Percentiles rank a stretch among this genome's conserved stretches.
Conservation (phyloP, 2,113 vertebrate species). For the Sylvia atricapilla region DNA sequence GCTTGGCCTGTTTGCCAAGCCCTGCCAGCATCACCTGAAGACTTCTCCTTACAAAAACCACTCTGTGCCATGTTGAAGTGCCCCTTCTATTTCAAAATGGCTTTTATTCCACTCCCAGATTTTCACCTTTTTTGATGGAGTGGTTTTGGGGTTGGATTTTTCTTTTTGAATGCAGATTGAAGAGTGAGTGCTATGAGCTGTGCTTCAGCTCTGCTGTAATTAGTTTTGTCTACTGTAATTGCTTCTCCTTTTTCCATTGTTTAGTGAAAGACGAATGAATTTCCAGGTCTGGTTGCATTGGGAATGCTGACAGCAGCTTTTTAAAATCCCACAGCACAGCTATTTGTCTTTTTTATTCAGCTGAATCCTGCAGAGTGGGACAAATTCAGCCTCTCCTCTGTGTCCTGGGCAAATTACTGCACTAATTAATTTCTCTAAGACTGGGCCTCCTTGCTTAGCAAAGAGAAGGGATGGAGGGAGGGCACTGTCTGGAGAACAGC, state of each 20-base stretch:
- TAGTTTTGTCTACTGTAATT: slow-evolving; percentile 31
- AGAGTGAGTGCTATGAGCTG: background rate
- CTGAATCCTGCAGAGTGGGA: slow-evolving; percentile 22
- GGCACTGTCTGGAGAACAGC: background rate
- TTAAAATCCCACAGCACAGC: background rate
- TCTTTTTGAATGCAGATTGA: background rate
- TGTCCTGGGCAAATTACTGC: background rate
- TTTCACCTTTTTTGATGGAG: background rate
- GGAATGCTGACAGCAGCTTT: slow-evolving; percentile 41
- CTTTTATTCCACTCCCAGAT: background rate
- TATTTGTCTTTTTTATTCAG: slow-evolving; percentile 2
- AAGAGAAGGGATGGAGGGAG: background rate
- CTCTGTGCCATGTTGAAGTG: background rate
- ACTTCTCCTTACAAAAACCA: background rate
- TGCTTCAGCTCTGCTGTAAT: background rate
- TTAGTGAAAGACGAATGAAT: slow-evolving; percentile 9
- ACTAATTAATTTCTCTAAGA: slow-evolving; percentile 14
- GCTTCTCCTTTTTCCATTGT: slow-evolving; percentile 20
- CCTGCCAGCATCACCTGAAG: background rate
- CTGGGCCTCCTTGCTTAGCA: background rate
- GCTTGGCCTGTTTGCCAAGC: background rate
- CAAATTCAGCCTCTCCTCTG: background rate
- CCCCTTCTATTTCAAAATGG: background rate
- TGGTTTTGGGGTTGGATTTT: background rate
- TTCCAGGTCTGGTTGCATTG: slow-evolving; percentile 16